These are phyloP conservation scores for Apodemus sylvaticus DNA, from an alignment of 2,113 vertebrate genomes.

Conservation along the genomic window DNA sequence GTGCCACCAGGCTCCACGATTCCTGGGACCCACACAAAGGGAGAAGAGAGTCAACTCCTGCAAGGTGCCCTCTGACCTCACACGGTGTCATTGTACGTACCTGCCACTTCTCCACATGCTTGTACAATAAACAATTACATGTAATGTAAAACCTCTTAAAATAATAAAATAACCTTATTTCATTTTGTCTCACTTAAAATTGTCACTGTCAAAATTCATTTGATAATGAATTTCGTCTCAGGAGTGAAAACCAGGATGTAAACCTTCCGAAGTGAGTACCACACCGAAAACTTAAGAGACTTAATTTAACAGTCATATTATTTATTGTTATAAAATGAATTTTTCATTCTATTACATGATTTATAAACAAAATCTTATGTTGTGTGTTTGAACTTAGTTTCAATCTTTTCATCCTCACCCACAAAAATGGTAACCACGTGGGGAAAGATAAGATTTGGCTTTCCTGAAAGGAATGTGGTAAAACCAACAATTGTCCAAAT, in stretches of 20 bases:
- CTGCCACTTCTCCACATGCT: neutral
- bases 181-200: neutral
- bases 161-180: neutral
- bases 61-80: neutral
- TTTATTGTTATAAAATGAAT: neutral
- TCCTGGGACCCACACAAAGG: neutral
- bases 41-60: neutral
- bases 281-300: neutral
- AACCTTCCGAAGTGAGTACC: neutral
- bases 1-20: neutral
- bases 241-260: neutral
- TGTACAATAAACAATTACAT: neutral
- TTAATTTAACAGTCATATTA: neutral
- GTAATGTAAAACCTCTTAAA: neutral
- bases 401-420: neutral
- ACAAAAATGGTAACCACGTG: neutral
- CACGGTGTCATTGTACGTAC: neutral
- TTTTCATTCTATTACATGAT: neutral
- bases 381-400: neutral
- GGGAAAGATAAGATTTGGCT: neutral
- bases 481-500: neutral
- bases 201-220: neutral
- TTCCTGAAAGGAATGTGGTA: neutral
- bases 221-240: neutral
- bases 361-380: neutral